Evolutionary conservation across 2,797 vertebrate genomes (phyloP).

Genomic region (Pyrocephalus nanus): DNA sequence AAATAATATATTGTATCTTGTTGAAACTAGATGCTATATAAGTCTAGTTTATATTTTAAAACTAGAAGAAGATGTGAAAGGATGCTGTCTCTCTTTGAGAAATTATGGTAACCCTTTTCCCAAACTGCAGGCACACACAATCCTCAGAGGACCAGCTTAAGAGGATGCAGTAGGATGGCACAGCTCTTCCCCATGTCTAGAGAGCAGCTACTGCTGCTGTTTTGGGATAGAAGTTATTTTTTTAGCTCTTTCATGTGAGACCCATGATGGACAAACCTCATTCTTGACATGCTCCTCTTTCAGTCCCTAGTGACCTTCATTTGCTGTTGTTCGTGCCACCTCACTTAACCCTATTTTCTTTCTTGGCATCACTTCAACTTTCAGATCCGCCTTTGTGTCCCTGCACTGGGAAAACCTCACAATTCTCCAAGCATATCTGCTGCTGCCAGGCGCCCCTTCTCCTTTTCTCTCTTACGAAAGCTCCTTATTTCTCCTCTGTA

Average conservation of each 20-base stretch:
- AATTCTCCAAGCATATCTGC: conserved; percentile 41
- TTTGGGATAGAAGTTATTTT: background rate
- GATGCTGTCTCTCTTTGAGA: background rate
- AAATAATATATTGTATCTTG: background rate
- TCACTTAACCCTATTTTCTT: background rate
- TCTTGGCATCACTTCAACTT: background rate
- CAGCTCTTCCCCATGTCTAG: background rate
- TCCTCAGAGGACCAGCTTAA: background rate
- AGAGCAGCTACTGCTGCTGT: fast-evolving
- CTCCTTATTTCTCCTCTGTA: conserved; percentile 26
- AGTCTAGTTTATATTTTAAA: background rate
- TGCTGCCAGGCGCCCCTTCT: background rate
- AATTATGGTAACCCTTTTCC: background rate
- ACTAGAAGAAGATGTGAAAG: background rate
- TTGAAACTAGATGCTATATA: background rate
- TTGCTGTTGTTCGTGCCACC: background rate
- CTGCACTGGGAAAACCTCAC: background rate
- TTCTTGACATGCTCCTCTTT: background rate
- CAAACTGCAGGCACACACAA: background rate
- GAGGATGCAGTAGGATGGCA: background rate
- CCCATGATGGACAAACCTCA: background rate
- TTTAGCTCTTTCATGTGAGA: background rate
- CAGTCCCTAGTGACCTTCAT: background rate
- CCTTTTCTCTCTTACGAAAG: conserved; percentile 23
- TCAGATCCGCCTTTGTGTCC: background rate